Base-by-base conservation (phyloP, 2,797 vertebrate genomes). In the Rhincodon typus region DNA sequence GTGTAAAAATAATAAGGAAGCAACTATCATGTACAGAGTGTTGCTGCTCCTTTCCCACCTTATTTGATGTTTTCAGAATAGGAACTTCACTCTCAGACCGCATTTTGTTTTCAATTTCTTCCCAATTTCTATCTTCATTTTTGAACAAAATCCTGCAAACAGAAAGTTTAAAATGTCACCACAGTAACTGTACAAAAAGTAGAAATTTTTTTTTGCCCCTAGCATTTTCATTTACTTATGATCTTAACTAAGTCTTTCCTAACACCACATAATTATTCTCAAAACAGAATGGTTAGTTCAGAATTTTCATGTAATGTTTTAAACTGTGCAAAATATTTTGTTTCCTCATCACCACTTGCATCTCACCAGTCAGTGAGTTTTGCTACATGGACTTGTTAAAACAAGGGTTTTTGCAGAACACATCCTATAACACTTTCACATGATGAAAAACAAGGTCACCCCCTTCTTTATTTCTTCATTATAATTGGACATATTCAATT, bases 111-210 rank as follows among this genome's bases (percentile, higher is more conserved):
- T 99, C 99, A 96, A 99, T 99, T 97, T 99, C 99, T 67, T 99
- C 99, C 99, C 99, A 99, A 96, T 99, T 99, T 95, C 98, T 98
- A 96, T 99, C 99, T 97, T 99, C 99, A 96, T 99, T 99, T 97
- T 99, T 99, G 97, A 99, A 99, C 96, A 99, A 97, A 97, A 99
- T 99, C 97, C 99, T 99, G 96, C 53, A 97, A 97, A 38, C 96
- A 0, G 97, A 96, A 74, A 96, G 46, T n/a, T 4, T 69, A 93
- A 42, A 30, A 3, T 66, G 30, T 34, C 50, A 10, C 5, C 8
- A 50, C 46, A 91, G 88, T 91, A 19, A 91, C 17, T 42, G n/a
- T 10, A 69, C 90, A 69, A 67, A 2, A 10, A 93, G 42, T 57
- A 5, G 50, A 90, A 67, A 17, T 84, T 0, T 5, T 1, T 10